Percentiles rank a stretch among this genome's conserved stretches.
These are phyloP conservation scores for Cataglyphis livida DNA, from an alignment of 2,888 invertebrate species.

Conservation along the genomic window DNA sequence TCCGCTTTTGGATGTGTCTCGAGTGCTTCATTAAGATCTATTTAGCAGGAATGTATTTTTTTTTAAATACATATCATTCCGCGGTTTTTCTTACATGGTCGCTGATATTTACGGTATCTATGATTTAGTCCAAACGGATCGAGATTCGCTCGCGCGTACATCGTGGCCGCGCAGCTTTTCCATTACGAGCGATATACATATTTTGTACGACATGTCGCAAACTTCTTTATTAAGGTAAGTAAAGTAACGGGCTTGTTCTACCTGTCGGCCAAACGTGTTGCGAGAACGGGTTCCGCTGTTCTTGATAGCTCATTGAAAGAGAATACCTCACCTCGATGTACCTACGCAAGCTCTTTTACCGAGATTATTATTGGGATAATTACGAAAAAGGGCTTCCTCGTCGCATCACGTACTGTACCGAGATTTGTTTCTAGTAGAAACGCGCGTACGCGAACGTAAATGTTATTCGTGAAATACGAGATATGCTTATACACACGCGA, in stretches of 20 bases:
- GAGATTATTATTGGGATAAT: constrained; percentile 60
- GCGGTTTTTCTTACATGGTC: constrained; percentile 4
- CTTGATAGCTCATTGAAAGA: constrained; percentile 48
- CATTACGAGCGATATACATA: constrained; percentile 47
- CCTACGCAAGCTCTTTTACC: constrained; percentile 58
- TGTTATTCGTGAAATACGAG: constrained; percentile 30
- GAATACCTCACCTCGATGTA: constrained; percentile 44
- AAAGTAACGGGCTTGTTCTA: constrained; percentile 48
- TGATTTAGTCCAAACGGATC: constrained; percentile 5
- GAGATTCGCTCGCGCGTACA: constrained; percentile 16
- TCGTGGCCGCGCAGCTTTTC: constrained; percentile 52
- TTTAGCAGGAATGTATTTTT: constrained; percentile 23
- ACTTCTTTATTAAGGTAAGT: constrained; percentile 68
- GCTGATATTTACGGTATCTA: neutral
- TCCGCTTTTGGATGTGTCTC: constrained; percentile 38
- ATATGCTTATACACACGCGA: constrained; percentile 24
- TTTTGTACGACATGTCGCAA: constrained; percentile 43
- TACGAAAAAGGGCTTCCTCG: constrained; percentile 34
- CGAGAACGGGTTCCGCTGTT: constrained; percentile 63
- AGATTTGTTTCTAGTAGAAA: constrained; percentile 20
- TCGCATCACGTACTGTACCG: neutral
- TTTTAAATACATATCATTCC: neutral
- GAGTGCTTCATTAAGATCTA: constrained; percentile 43
- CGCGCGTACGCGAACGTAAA: constrained; percentile 1
- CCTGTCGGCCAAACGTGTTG: constrained; percentile 33